A percentile compares a stretch with the other conserved stretches of the same genome.
Conservation (phyloP, 2,797 vertebrate species). For the Gila robusta region DNA sequence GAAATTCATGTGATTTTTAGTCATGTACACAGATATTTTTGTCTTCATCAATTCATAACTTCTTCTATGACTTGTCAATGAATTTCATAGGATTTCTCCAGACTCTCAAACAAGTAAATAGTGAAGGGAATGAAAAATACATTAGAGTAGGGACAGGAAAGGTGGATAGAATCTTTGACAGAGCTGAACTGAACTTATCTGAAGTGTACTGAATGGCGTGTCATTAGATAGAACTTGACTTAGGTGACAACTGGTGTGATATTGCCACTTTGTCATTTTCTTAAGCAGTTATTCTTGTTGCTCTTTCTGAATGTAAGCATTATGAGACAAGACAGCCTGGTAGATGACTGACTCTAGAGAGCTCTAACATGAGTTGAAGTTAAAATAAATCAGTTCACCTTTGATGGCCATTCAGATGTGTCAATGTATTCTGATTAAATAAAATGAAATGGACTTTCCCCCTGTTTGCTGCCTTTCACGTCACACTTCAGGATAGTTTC, state of each 20-base stretch:
- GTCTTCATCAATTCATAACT: neutral
- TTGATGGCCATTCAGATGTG: neutral
- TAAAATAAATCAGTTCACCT: neutral
- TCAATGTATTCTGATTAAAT: neutral
- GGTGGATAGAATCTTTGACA: neutral
- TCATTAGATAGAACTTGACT: constrained; percentile 16
- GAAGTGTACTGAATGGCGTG: neutral
- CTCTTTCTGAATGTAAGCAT: constrained; percentile 15
- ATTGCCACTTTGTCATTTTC: constrained; percentile 12
- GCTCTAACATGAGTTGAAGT: neutral
- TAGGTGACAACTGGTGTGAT: constrained; percentile 24
- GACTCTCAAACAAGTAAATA: neutral
- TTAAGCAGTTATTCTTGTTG: constrained; percentile 15
- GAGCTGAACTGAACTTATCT: neutral
- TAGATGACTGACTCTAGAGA: neutral
- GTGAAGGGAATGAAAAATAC: neutral
- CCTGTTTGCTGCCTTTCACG: too few species aligned
- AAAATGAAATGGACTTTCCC: neutral
- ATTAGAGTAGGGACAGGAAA: neutral
- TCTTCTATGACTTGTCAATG: neutral
- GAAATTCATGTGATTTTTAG: neutral
- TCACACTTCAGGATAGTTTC: too few species aligned
- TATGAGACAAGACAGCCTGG: neutral
- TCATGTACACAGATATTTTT: neutral
- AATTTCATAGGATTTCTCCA: neutral